Conservation (phyloP, 2,797 vertebrate genomes). For the Sphaeramia orbicularis region DNA sequence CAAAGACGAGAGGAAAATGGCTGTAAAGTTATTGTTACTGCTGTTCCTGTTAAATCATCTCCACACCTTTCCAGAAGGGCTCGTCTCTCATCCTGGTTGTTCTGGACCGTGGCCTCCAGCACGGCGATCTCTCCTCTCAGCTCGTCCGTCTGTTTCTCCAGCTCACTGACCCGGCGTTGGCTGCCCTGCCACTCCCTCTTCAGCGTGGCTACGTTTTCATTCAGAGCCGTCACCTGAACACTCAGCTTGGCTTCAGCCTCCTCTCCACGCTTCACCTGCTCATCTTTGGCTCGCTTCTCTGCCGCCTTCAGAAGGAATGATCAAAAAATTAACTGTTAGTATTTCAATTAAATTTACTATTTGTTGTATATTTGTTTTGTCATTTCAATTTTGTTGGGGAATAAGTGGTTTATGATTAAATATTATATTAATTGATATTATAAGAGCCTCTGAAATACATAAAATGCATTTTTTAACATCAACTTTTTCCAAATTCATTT, state of each 20-base stretch:
- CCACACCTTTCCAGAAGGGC: conserved; percentile 93
- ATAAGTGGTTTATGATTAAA: too few species aligned
- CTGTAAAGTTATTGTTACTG: background rate
- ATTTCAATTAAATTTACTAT: background rate
- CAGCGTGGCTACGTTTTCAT: conserved; percentile 95
- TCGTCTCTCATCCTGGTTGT: conserved; percentile 97
- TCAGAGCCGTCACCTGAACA: conserved; percentile 93
- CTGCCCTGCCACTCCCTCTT: conserved; percentile 97
- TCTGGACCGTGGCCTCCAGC: conserved; percentile 96
- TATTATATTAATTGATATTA: too few species aligned
- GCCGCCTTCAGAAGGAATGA: conserved; percentile 73
- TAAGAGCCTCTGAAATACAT: too few species aligned
- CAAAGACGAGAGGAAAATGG: background rate
- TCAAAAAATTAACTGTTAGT: background rate
- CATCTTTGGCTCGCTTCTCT: conserved; percentile 90
- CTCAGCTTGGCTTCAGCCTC: conserved; percentile 89
- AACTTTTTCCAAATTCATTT: too few species aligned
- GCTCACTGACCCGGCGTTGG: conserved; percentile 91
- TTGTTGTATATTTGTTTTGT: too few species aligned
- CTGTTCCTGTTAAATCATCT: background rate
- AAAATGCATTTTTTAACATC: too few species aligned
- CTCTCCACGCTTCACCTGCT: conserved; percentile 88
- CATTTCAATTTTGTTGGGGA: too few species aligned
- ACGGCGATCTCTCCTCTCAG: conserved; percentile 97
- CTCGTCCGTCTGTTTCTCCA: conserved; percentile 97